Conservation (phyloP, 2,113 vertebrate species). For the Corythaixoides concolor region DNA sequence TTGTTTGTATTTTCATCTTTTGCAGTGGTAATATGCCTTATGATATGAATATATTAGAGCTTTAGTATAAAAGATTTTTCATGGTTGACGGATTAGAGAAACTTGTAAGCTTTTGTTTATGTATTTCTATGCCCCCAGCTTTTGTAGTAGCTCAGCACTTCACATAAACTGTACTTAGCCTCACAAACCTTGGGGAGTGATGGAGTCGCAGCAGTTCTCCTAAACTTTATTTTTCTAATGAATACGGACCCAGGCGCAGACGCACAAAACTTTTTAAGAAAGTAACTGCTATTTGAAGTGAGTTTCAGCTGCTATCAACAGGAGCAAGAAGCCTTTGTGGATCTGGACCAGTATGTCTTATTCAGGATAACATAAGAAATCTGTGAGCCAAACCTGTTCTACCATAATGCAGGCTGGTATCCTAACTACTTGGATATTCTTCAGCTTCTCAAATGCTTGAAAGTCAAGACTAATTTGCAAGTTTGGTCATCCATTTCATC, state of each 20-base stretch:
- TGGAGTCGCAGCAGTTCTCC: not conserved
- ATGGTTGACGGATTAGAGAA: not conserved
- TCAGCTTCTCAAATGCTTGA: not conserved
- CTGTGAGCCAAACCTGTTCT: not conserved
- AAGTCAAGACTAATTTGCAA: not conserved
- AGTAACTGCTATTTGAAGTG: not conserved
- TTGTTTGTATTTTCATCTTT: not conserved
- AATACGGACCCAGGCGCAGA: not conserved
- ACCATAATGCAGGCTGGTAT: not conserved
- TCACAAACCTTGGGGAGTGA: not conserved
- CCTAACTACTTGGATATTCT: not conserved
- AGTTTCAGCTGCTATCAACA: not conserved
- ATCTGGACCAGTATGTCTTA: not conserved
- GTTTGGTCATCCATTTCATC: not conserved
- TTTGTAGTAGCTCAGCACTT: not conserved
- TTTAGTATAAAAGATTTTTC: not conserved
- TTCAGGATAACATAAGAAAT: not conserved
- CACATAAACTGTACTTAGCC: not conserved
- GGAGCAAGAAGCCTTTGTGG: not conserved
- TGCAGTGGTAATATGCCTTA: not conserved
- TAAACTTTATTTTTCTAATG: not conserved
- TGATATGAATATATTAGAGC: not conserved
- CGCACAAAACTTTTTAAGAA: not conserved
- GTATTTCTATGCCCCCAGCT: not conserved
- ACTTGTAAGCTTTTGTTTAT: not conserved